Evolutionary conservation across 1,140 invertebrate species (phyloP).

Genomic region (Hyphantria cunea): DNA sequence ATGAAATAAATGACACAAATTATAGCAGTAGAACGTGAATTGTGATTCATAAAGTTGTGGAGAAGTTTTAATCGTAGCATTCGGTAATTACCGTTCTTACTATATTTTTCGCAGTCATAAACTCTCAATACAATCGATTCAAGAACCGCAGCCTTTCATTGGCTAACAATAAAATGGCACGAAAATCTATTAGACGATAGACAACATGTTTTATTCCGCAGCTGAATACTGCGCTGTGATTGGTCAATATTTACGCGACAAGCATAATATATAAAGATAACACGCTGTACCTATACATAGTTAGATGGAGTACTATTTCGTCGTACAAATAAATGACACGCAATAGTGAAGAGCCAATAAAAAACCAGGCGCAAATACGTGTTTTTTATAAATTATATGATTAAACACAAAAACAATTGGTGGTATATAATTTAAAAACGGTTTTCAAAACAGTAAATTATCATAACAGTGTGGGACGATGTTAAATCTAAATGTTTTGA

Average conservation of each 20-base stretch:
- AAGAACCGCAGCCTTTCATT: slow-evolving; percentile 24
- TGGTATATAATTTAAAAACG: slow-evolving; percentile 55
- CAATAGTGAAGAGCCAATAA: slow-evolving; percentile 79
- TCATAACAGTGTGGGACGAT: slow-evolving; percentile 49
- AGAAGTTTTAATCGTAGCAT: too few species aligned
- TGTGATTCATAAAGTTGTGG: too few species aligned
- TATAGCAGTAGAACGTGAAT: too few species aligned
- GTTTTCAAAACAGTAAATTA: slow-evolving; percentile 45
- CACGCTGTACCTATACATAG: slow-evolving; percentile 29
- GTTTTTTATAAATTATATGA: slow-evolving; percentile 74
- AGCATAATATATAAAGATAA: slow-evolving; percentile 34
- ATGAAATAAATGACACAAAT: too few species aligned
- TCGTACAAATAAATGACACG: slow-evolving; percentile 79
- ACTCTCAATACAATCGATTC: slow-evolving; percentile 29
- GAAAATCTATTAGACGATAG: slow-evolving; percentile 29
- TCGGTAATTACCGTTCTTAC: too few species aligned
- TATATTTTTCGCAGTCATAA: too few species aligned
- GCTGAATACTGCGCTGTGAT: slow-evolving; percentile 16
- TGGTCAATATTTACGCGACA: slow-evolving; percentile 28
- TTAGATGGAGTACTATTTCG: slow-evolving; percentile 64
- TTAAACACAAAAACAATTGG: slow-evolving; percentile 61
- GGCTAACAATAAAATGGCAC: slow-evolving; percentile 28
- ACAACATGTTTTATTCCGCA: slow-evolving; percentile 17
- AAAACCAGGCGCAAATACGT: slow-evolving; percentile 78
- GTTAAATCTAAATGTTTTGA: slow-evolving; percentile 73